Percentiles rank a stretch among this genome's conserved stretches.
Evolutionary conservation across 1,140 invertebrate genomes (phyloP).

Genomic region (Lepidurus arcticus): DNA sequence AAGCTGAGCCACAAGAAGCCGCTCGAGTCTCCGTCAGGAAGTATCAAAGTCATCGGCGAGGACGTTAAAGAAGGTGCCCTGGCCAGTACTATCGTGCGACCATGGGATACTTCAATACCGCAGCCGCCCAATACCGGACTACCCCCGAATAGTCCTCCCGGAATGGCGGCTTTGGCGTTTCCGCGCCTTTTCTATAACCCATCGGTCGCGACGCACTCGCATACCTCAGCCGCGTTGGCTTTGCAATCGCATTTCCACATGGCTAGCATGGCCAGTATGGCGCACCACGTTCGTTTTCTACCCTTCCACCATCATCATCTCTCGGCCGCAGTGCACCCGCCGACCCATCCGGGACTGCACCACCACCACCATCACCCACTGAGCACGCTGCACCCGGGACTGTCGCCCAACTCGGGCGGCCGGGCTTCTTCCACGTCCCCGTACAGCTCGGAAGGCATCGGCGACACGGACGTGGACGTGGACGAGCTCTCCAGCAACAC

Average conservation of each 20-base stretch:
- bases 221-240: not conserved
- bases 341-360: not conserved
- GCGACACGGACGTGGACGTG: constrained; percentile 38
- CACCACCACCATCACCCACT: not conserved
- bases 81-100: not conserved
- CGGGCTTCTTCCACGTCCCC: constrained; percentile 34
- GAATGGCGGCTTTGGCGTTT: not conserved
- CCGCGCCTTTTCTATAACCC: not conserved
- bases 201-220: not conserved
- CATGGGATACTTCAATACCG: too few relatives aligned
- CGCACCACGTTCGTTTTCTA: not conserved
- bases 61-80: not conserved
- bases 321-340: not conserved
- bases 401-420: constrained; percentile 25
- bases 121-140: not conserved
- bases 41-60: not conserved
- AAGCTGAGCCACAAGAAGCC: not conserved
- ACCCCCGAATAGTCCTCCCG: not conserved
- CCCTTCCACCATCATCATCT: not conserved
- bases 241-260: constrained; percentile 33
- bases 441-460: not conserved
- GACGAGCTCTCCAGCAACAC: constrained; percentile 28
- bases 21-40: not conserved
- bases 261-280: constrained; percentile 28
- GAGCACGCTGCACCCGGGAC: not conserved